Conservation (phyloP, 2,888 invertebrate species). For the Loripinus fragilis region DNA sequence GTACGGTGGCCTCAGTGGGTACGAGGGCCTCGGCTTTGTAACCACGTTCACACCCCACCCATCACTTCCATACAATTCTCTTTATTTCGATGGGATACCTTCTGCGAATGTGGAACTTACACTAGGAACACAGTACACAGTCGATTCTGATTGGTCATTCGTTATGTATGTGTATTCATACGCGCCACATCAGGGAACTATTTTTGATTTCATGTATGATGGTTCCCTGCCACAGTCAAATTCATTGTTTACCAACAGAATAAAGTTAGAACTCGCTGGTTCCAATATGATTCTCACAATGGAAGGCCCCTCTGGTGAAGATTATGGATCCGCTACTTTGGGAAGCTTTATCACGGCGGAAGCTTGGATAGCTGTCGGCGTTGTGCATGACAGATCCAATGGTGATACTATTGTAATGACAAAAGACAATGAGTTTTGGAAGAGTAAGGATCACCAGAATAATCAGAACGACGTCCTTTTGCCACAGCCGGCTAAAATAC, state of each 20-base stretch:
- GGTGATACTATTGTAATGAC: not conserved
- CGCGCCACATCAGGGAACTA: not conserved
- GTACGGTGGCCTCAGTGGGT: not conserved
- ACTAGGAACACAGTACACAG: not conserved
- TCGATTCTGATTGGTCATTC: not conserved
- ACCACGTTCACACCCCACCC: not conserved
- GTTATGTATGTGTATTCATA: not conserved
- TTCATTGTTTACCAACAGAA: not conserved
- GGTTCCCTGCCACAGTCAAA: not conserved
- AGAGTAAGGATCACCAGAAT: not conserved
- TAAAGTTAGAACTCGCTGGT: not conserved
- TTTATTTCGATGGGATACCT: not conserved
- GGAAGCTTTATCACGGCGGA: not conserved
- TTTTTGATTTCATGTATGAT: slow-evolving; percentile 7
- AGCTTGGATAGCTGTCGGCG: not conserved
- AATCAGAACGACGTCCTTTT: not conserved
- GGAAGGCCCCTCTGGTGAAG: not conserved
- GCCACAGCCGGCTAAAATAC: not conserved
- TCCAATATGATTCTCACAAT: not conserved
- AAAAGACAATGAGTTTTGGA: not conserved
- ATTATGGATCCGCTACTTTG: not conserved
- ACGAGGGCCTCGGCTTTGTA: not conserved
- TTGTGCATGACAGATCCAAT: not conserved
- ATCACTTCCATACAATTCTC: not conserved
- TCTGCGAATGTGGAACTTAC: not conserved